Conservation (phyloP, 2,113 vertebrate genomes). For the Riparia riparia region DNA sequence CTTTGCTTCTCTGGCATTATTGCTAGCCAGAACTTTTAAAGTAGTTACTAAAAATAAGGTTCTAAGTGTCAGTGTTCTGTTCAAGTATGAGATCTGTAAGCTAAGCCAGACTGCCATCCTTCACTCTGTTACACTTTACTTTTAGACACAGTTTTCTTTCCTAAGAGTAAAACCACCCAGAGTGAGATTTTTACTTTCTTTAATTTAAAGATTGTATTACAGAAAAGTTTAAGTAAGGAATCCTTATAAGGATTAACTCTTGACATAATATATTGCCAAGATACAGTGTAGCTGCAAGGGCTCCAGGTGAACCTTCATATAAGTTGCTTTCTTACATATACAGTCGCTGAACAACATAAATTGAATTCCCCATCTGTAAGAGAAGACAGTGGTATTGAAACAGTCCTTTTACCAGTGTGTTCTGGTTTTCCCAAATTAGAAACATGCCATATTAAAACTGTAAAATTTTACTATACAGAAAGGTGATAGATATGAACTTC, state of each 20-base stretch:
- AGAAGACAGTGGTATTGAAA: conserved; percentile 59
- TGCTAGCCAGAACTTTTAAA: neutral
- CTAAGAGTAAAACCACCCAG: conserved; percentile 55
- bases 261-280: conserved; percentile 61
- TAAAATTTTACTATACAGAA: conserved; percentile 28
- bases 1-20: neutral
- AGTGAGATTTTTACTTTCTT: conserved; percentile 62
- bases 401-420: conserved; percentile 49
- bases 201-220: conserved; percentile 75
- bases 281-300: conserved; percentile 70
- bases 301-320: conserved; percentile 66
- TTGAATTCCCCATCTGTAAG: conserved; percentile 25
- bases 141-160: neutral
- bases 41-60: neutral
- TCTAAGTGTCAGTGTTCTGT: neutral
- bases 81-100: neutral
- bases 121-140: neutral
- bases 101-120: neutral
- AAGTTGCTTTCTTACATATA: conserved; percentile 64
- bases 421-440: conserved; percentile 48
- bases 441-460: conserved; percentile 4
- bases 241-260: conserved; percentile 71
- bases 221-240: conserved; percentile 68
- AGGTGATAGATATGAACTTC: conserved; percentile 5
- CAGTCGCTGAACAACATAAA: conserved; percentile 27